Evolutionary conservation across 2,888 invertebrate genomes (phyloP), one percentile per base, ranked within the genome.

Genomic region (Yponomeuta cagnagella): DNA sequence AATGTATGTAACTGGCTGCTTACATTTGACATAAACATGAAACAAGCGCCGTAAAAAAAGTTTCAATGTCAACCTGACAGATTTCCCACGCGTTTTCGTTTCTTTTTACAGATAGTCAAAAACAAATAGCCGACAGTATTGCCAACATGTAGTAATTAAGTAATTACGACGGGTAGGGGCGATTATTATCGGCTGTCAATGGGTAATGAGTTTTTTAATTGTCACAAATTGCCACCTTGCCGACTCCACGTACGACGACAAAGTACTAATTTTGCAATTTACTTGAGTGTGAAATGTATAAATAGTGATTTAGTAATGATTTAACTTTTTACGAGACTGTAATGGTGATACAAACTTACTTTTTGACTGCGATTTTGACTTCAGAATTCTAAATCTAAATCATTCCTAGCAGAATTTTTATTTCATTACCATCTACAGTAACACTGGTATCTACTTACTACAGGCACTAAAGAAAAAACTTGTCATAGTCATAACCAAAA

Each of bases 171-270:
- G 76, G 76, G 74, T 77, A 76, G 74, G 43, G 43, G 73, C 77
- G 78, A 76, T 81, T 78, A 84, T 82, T 81, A 80, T 75, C 75
- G 76, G 76, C 76, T 78, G 77, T 72, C 77, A 74, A 77, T 76
- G 72, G 75, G 78, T 82, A 81, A 79, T 82, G 80, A 81, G 76
- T 80, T 82, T 83, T 85, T 85, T 84, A 83, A 83, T 67, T 70
- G 70, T 63, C 43, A 33, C 67, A 70, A 70, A 70, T 70, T 70
- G 58, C 37, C 64, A 70, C 70, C 70, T 65, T 10, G 37, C n/a
- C 10, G n/a, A 31, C 15, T 69, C 52, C 2, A 5, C 31, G 52
- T 31, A 48, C n/a, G 68, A 31, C 30, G 23, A 10, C 10, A 31
- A 64, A 23, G 64, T 64, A 8, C 23, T 64, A 64, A 64, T 64